A percentile compares a stretch with the other conserved stretches of the same genome.
Evolutionary conservation across 2,113 vertebrate genomes (phyloP).

Genomic region (Myxocyprinus asiaticus): DNA sequence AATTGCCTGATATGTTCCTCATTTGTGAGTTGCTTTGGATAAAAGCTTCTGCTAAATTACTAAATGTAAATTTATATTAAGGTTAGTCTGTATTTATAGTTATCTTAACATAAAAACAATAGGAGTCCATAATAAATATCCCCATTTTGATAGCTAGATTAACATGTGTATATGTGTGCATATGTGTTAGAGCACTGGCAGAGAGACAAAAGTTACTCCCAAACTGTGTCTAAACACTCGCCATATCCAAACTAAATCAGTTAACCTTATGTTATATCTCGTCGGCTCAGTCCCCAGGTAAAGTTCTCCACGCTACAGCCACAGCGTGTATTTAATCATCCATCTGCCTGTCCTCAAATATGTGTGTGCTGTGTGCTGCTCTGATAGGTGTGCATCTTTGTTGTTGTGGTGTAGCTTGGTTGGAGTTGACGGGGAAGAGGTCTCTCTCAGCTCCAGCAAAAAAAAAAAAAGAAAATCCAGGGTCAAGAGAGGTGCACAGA

Average conservation of each 20-base stretch:
- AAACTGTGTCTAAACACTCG: slow-evolving; percentile 27
- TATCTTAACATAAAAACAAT: too few relatives aligned
- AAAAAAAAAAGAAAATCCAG: slow-evolving; percentile 29
- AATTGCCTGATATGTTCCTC: too few relatives aligned
- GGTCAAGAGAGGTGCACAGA: slow-evolving; percentile 44
- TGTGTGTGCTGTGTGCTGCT: slow-evolving; percentile 27
- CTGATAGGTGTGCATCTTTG: slow-evolving; percentile 7
- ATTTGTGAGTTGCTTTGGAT: too few relatives aligned
- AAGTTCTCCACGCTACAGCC: slow-evolving; percentile 38
- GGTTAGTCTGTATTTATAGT: too few relatives aligned
- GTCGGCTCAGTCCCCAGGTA: slow-evolving; percentile 42
- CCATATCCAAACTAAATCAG: slow-evolving; percentile 37
- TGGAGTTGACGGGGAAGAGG: slow-evolving; percentile 21
- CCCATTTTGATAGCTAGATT: too few relatives aligned
- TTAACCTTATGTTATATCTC: slow-evolving; percentile 45
- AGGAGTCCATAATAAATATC: too few relatives aligned
- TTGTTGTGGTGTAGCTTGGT: slow-evolving; percentile 40
- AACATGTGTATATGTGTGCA: background rate
- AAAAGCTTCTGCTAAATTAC: too few relatives aligned
- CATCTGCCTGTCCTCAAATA: slow-evolving; percentile 23
- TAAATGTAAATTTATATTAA: too few relatives aligned
- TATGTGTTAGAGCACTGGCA: slow-evolving; percentile 17
- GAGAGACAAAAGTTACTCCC: slow-evolving; percentile 19
- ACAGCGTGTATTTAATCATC: slow-evolving; percentile 31
- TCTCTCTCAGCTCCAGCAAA: slow-evolving; percentile 48